A percentile compares a stretch with the other conserved stretches of the same genome.
Evolutionary conservation across 2,113 vertebrate genomes (phyloP).

Genomic region (Oophaga pumilio): DNA sequence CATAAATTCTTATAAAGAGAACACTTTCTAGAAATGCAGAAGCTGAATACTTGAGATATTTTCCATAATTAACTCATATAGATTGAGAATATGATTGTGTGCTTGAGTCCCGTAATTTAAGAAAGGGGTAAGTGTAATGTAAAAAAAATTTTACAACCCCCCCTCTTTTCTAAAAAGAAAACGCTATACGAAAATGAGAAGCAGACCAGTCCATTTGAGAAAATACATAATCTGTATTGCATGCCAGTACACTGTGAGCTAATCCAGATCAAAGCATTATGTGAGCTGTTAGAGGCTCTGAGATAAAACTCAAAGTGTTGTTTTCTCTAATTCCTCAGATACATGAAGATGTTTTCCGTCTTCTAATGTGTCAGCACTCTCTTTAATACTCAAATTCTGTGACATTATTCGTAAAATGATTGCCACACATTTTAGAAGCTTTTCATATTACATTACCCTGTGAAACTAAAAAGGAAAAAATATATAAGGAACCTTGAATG

Average conservation of each 20-base stretch:
- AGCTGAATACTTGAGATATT: no score
- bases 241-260: slow-evolving; percentile 52
- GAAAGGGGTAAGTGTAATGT: neutral
- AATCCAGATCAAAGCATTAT: slow-evolving; percentile 60
- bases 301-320: slow-evolving; percentile 52
- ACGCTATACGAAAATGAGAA: neutral
- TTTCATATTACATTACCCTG: neutral
- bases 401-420: neutral
- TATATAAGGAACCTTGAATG: no score
- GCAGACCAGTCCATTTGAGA: slow-evolving; percentile 56
- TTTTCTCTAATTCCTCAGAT: slow-evolving; percentile 32
- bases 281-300: slow-evolving; percentile 51
- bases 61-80: no score
- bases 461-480: no score
- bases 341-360: neutral
- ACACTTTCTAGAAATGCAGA: no score
- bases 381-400: neutral
- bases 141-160: neutral
- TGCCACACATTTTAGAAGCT: neutral
- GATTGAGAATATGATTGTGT: no score
- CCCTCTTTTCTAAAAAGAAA: neutral
- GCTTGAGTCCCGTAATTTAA: neutral
- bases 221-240: slow-evolving; percentile 33
- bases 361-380: neutral
- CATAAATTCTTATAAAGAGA: no score